phyloP scores from a whole-genome alignment of 1,140 invertebrate genomes.

The Pteromalus puparum region DNA sequence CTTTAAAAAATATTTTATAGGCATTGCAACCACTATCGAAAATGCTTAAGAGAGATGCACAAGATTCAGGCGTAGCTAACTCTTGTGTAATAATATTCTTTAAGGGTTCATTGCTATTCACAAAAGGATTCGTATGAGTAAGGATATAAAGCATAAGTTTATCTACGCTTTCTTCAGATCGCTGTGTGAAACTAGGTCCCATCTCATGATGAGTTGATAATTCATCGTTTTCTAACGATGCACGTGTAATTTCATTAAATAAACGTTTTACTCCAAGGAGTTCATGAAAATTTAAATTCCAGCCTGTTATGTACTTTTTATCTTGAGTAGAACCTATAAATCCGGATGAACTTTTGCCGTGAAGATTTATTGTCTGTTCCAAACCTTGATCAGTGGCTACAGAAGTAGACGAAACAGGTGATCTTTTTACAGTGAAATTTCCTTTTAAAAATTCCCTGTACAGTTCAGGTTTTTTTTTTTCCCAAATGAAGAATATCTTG shows the following conservation, averaged over 20 bases:
- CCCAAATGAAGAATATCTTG: background rate
- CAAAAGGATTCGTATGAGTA: background rate
- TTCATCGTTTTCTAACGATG: background rate
- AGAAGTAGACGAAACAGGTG: background rate
- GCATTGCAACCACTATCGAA: background rate
- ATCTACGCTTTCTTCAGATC: background rate
- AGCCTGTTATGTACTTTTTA: background rate
- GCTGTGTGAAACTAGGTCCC: background rate
- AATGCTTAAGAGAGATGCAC: background rate
- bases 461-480: background rate
- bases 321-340: background rate
- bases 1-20: background rate
- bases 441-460: background rate
- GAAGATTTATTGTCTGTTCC: background rate
- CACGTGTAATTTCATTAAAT: background rate
- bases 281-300: background rate
- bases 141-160: background rate
- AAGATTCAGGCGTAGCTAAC: background rate
- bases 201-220: background rate
- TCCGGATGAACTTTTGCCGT: no score
- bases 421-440: background rate
- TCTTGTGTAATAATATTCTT: constrained; percentile 9
- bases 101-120: background rate
- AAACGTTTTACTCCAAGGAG: background rate
- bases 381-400: background rate